Evolutionary conservation across 1,140 invertebrate genomes (phyloP), one percentile per base, ranked within the genome.

Genomic region (Odontomachus brunneus): DNA sequence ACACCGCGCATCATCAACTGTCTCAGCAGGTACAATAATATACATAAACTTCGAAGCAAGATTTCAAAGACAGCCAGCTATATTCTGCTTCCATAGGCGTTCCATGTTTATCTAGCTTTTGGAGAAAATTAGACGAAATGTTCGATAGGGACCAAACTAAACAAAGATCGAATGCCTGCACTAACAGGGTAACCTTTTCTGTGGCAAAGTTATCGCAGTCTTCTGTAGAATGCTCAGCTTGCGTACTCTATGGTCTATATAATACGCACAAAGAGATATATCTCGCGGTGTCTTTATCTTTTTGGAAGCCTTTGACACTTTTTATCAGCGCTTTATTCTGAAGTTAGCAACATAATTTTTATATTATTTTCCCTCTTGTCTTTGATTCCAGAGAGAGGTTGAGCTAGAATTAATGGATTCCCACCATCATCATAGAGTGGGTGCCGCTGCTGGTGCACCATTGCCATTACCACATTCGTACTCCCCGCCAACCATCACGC

Each of bases 381-480:
- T 57, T 65, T 63, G 66, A 48, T 84, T 86, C 19, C 86, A 94
- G 92, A 89, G 92, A 72, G 92, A 93, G 83, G 91, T 93, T 17
- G 92, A 93, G 65, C 83, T 93, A 15, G 93, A 94, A 72, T 62
- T 94, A 22, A 90, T 94, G 60, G 92, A 93, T 29, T 87, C 91
- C 3, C 91, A 93, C 82, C 92, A 93, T 85, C 91, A 93, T 82
- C 91, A 93, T 26, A 84, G 92, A 73, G 91, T 92, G 7, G 91
- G 90, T 14, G 91, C 89, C n/a, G 91, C 94, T 14, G 91, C 92
- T 29, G 91, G 91, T 24, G 91, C 89, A 63, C 94, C 90, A 73
- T 89, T 93, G 85, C 93, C 92, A 66, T 92, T 94, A 88, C 94
- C 93, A n/a, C 89, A 92, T 38, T 92, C 92, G n/a, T 94, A 92